Evolutionary conservation across 2,797 vertebrate species (phyloP), one percentile per base, ranked within the genome.

Genomic region (Mionectes olivaceus): DNA sequence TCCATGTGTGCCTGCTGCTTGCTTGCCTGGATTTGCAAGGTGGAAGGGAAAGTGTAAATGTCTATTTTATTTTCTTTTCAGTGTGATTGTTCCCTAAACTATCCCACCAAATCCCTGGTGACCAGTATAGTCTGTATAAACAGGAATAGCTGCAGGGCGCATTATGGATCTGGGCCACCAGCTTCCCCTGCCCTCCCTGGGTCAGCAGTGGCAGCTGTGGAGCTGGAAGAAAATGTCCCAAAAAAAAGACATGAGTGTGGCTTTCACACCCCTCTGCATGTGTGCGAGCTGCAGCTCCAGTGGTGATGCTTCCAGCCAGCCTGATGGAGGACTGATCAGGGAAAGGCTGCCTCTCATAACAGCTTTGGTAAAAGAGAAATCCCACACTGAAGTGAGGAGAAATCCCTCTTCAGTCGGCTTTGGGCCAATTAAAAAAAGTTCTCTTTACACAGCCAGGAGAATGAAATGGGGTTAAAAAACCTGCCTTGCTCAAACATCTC

Each of bases 1-100:
- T 37, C 43, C 55, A 86, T 1, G 2, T 2, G 10, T 37, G 27
- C 0, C 0, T 44, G 76, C 50, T 81, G 33, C 63, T 83, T 4
- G 1, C 56, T 55, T 35, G 23, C n/a, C 69, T 73, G 67, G 22
- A 50, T 83, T 92, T 8, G 1, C 60, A 67, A 90, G 59, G 83
- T 88, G 44, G 67, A 88, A 88, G 39, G 27, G 74, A 77, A 92
- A 84, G 59, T 47, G 41, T 46, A 74, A 70, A 60, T 28, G 16
- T n/a, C 81, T 74, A 11, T 25, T 79, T 77, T 63, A 37, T 71
- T n/a, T 57, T 49, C 17, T 74, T 82, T 74, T 63, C 67, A 52
- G 70, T 2, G 2, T 5, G 5, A 33, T 56, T 75, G 41, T 44
- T 79, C 83, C 78, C 67, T 68, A 78, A 83, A 75, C 43, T 30